Evolutionary conservation across 2,888 invertebrate genomes (phyloP), one percentile per base, ranked within the genome.

Genomic region (Augochlorella aurata): DNA sequence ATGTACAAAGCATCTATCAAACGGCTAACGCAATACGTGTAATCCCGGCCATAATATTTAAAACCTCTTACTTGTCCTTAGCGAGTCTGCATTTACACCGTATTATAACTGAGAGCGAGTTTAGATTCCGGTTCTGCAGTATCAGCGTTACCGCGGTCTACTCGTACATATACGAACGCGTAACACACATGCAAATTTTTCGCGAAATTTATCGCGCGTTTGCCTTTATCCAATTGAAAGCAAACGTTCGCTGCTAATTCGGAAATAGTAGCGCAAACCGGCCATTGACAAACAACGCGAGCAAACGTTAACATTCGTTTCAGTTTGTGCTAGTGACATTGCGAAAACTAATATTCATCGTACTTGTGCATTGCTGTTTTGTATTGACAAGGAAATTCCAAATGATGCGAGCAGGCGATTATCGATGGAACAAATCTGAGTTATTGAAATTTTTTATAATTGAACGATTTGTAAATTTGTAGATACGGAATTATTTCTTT

Each of bases 1-100:
- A 82, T 85, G 79, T 88, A 78, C 79, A 79, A 83, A 74, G 76
- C 79, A 79, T 80, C 77, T 74, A 77, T 87, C 85, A 85, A 87
- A 78, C 82, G 69, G 70, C 63, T 50, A 75, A 72, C 79, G 77
- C 72, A 74, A 78, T 74, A 66, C 68, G 72, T 71, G 67, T 85
- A 78, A 85, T 83, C 83, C 70, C 52, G 50, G 63, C 68, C 77
- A 70, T 74, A 83, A 78, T 84, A 84, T 84, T 83, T 84, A 81
- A 77, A 82, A 79, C 77, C 79, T 82, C 77, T 82, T 77, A 79
- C 74, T 50, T 52, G 67, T 71, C 74, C 12, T 82, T 77, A 50
- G 47, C 54, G 58, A 65, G 69, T 52, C 76, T 58, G 68, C 72
- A 79, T 82, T 84, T 82, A 74, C 71, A 74, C 63, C 52, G 77